These are phyloP conservation scores for Argyra leucocephala DNA, from an alignment of 2,888 invertebrate species.

Conservation along the genomic window DNA sequence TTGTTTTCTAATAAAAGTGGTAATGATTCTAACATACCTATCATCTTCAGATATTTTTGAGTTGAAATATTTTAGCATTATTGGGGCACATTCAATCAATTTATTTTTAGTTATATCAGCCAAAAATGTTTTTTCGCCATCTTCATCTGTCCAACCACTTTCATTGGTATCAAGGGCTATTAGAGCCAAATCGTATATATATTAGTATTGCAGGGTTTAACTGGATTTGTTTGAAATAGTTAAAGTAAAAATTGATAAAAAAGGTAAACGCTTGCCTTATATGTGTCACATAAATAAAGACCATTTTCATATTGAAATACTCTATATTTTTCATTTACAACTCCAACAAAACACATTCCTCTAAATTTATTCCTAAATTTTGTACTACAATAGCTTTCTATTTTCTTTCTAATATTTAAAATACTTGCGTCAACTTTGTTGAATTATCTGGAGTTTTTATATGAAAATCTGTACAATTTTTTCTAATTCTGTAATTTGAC, in stretches of 20 bases:
- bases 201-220: constrained; percentile 63
- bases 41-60: constrained; percentile 63
- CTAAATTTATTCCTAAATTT: constrained; percentile 64
- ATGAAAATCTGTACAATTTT: too few species aligned
- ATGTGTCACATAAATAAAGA: constrained; percentile 74
- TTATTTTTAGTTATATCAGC: constrained; percentile 60
- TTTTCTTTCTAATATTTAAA: constrained; percentile 56
- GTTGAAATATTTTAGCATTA: constrained; percentile 87
- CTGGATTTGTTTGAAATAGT: constrained; percentile 78
- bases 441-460: too few species aligned
- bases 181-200: constrained; percentile 61
- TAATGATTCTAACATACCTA: constrained; percentile 62
- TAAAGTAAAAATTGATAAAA: constrained; percentile 85
- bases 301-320: constrained; percentile 82
- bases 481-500: too few species aligned
- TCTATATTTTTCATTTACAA: constrained; percentile 61
- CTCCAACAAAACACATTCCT: constrained; percentile 83
- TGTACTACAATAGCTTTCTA: constrained; percentile 60
- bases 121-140: constrained; percentile 66
- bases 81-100: constrained; percentile 60
- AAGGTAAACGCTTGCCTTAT: constrained; percentile 58
- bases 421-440: constrained; percentile 72
- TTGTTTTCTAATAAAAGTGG: constrained; percentile 76
- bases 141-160: constrained; percentile 63
- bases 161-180: constrained; percentile 65